Evolutionary conservation across 2,797 vertebrate genomes (phyloP).

Genomic region (Anguilla megastoma): DNA sequence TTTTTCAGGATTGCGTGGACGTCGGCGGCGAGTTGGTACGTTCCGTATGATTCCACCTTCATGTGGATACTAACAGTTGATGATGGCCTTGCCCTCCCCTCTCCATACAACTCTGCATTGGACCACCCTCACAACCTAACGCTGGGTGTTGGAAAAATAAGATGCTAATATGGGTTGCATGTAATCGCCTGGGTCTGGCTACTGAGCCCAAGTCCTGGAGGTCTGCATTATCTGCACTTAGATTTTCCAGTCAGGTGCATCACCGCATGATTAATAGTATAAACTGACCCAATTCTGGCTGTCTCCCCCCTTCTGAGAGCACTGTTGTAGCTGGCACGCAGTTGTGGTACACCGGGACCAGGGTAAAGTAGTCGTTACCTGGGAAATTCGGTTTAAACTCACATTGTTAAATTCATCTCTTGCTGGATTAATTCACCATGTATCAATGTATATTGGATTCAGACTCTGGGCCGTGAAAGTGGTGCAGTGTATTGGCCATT

Average conservation of each 20-base stretch:
- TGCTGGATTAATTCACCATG: background rate
- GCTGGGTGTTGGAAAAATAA: background rate
- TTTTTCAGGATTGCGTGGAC: slow-evolving; percentile 30
- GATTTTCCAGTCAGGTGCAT: background rate
- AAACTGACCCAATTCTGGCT: background rate
- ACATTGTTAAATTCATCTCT: background rate
- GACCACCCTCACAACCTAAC: slow-evolving; percentile 11
- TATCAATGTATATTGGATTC: background rate
- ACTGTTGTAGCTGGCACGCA: background rate
- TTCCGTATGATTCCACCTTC: background rate
- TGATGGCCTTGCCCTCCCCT: no score
- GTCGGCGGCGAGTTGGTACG: slow-evolving; percentile 24
- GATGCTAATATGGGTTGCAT: slow-evolving; percentile 15
- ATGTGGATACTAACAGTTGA: slow-evolving; percentile 25
- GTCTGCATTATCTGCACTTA: background rate
- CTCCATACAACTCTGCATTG: background rate
- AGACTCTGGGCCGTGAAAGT: background rate
- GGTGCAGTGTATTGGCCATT: slow-evolving; percentile 5
- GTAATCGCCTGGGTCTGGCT: background rate
- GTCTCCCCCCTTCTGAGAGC: background rate
- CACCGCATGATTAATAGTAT: background rate
- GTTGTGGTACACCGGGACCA: background rate
- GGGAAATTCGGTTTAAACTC: background rate
- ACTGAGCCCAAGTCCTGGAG: background rate
- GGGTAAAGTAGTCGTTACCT: background rate